Base-by-base conservation (phyloP, 2,113 vertebrate genomes). In the Muntiacus muntjak region DNA sequence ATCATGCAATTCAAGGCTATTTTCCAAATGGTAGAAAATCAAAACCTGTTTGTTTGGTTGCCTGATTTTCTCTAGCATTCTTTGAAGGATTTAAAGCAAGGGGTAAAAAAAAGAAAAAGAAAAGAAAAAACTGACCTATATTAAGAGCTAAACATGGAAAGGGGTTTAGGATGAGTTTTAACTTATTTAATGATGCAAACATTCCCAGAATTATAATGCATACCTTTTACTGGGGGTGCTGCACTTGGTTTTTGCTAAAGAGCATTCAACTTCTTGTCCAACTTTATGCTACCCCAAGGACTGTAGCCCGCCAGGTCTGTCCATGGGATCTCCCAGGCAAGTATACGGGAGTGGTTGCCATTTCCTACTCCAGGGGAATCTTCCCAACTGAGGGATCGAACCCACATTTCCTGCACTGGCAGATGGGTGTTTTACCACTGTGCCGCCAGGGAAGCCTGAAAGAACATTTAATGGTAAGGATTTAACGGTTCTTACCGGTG, bases 41-140 rank as follows among this genome's bases (percentile, higher is more conserved):
- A 89, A 84, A 97, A 89, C 60, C 87, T 82, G 45, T 43, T 88
- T 96, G 62, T 71, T 62, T 62, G 43, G 50, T 96, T 54, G 43
- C 60, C 33, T 84, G n/a, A 50, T 89, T 97, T 98, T 96, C 55
- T 91, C 50, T 76, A 64, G 36, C 55, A 91, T 95, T 97, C 94
- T 93, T 95, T 94, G 57, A n/a, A 94, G 86, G 55, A 93, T 94
- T 93, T 74, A 12, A 95, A 91, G 33, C 50, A 15, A 17, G 6
- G 74, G 28, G 6, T 10, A 5, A 36, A 45, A 17, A 33, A 92
- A 62, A n/a, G n/a, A n/a, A n/a, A n/a, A n/a, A n/a, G n/a, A n/a
- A n/a, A n/a, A 23, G 58, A 19, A 60, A 54, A 58, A 50, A 4
- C 86, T 89, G 52, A 81, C 26, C 58, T 94, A 14, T 86, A 52